Evolutionary conservation across 1,140 invertebrate species (phyloP), one percentile per base, ranked within the genome.

Genomic region (Mylabris phalerata): DNA sequence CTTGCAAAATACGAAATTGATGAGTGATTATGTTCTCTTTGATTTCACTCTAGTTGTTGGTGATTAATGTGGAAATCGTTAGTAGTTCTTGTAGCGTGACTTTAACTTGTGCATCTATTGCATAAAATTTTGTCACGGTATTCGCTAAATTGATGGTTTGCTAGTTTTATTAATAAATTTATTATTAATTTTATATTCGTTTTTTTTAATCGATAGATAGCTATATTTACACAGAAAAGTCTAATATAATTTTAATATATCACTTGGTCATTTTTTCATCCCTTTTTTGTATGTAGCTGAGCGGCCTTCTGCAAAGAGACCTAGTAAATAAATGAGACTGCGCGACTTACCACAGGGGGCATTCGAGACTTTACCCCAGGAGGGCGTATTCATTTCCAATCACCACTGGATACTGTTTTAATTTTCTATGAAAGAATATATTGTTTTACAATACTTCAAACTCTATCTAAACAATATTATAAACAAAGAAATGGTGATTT

Each of bases 331-430:
- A 71, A 71, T 71, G 70, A 68, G 69, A 59, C 66, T 67, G 60
- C 67, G 68, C 66, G 70, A 71, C 70, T 70, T 69, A 64, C 71
- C 59, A 61, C 71, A 57, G 66, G 71, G 71, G 71, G 71, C 61
- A 61, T 52, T 50, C 61, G 59, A 62, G 60, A 64, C 57, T 59
- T 66, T 57, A 61, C 66, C 68, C 65, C 63, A 61, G 69, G 68
- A 61, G 71, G 71, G 66, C 69, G 69, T 70, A 72, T 72, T 72
- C 71, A 72, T 72, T 72, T 72, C 68, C 71, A 72, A 72, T 72
- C 71, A 72, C 71, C 71, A 71, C 71, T 72, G 71, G 71, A 72
- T 72, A 71, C 71, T 70, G 65, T 70, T 70, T 67, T 69, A 70
- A 70, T 72, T 70, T 68, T 69, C 65, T 60, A 66, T 65, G 55